Evolutionary conservation across 1,140 invertebrate species (phyloP).

Genomic region (Drosophila fuyamai): DNA sequence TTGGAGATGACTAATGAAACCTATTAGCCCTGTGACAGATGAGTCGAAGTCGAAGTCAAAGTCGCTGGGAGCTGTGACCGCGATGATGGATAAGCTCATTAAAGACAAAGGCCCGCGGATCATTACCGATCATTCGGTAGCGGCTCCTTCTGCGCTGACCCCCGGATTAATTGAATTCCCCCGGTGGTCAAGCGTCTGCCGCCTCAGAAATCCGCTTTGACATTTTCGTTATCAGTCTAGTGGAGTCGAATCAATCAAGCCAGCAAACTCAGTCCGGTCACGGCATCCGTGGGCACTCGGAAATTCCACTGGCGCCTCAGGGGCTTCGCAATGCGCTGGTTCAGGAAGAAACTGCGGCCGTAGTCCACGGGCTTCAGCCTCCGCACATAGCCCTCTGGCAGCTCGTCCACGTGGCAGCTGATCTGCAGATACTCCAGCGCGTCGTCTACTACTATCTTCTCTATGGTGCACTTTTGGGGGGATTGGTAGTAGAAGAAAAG

Average conservation of each 20-base stretch:
- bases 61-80: slow-evolving; percentile 38
- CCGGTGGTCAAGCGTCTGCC: slow-evolving; percentile 51
- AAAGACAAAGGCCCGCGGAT: slow-evolving; percentile 43
- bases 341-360: slow-evolving; percentile 5
- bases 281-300: slow-evolving; percentile 21
- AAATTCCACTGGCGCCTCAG: slow-evolving; percentile 17
- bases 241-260: slow-evolving; percentile 44
- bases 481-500: not conserved
- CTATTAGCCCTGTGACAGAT: slow-evolving; percentile 81
- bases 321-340: slow-evolving; percentile 1
- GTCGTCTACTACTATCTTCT: not conserved
- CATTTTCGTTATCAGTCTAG: slow-evolving; percentile 61
- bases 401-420: slow-evolving; percentile 9
- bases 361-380: slow-evolving; percentile 2
- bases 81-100: slow-evolving; percentile 82
- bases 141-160: slow-evolving; percentile 47
- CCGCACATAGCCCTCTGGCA: slow-evolving; percentile 5
- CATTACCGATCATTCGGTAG: slow-evolving; percentile 53
- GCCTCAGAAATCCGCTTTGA: slow-evolving; percentile 13
- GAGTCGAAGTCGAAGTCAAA: slow-evolving; percentile 13
- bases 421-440: not conserved
- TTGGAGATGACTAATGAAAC: slow-evolving; percentile 80
- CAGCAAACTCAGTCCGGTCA: slow-evolving; percentile 20
- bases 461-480: slow-evolving; percentile 3
- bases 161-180: slow-evolving; percentile 71